Evolutionary conservation across 2,888 invertebrate genomes (phyloP), one percentile per base, ranked within the genome.

Genomic region (Drosophila subsilvestris): DNA sequence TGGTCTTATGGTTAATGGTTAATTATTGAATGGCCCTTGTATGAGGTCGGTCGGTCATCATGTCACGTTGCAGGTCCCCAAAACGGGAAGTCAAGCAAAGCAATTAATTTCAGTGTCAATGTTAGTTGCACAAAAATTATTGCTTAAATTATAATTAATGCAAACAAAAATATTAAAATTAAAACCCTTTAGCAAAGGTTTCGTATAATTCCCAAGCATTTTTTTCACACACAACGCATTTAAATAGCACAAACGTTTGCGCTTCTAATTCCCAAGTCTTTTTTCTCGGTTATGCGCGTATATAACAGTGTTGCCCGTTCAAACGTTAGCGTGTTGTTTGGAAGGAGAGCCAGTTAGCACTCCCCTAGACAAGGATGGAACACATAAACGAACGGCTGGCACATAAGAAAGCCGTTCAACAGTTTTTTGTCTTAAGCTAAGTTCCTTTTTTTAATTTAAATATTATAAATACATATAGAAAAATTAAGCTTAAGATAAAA

Each of bases 271-370:
- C 91, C n/a, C 84, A 81, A 80, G 63, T 82, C 48, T 37, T 70
- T 82, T 75, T 89, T 90, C 78, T 2, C 12, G 4, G 0, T 0
- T 0, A 0, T 0, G 0, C 4, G 0, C 14, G 0, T 76, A 76
- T 84, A 86, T 59, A 80, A 75, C 0, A 9, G n/a, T n/a, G 9
- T 20, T 32, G 29, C 1, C 9, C 3, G 1, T 10, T 2, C 2
- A 0, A 22, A 20, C 59, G 17, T 5, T 0, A 0, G 29, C 69
- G 97, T 97, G 97, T 97, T 95, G 96, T 97, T 97, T 97, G 96
- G 97, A 97, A 98, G 98, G 98, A 98, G 98, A 98, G 98, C 96
- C 94, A 95, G 96, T 96, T 96, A 96, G 96, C 96, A 96, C 96
- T 96, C 96, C 96, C 96, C 97, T 98, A 95, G 97, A 97, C 97